Evolutionary conservation across 2,888 invertebrate species (phyloP), one percentile per base, ranked within the genome.

Genomic region (Drosophila parthenogenetica): DNA sequence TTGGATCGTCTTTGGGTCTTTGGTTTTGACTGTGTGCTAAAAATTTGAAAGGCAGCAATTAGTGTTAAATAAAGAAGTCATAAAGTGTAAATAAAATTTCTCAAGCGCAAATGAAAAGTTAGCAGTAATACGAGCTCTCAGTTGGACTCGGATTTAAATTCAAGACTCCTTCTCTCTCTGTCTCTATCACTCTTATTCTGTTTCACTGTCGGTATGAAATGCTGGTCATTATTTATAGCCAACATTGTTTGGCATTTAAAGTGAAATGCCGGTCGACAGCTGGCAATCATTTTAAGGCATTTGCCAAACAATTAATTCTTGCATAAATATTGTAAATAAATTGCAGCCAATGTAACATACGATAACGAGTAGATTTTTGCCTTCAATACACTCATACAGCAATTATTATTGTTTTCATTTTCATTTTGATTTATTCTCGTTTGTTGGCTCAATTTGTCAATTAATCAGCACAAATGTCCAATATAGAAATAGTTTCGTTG

Each of bases 31-130:
- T 45, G 40, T 49, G 40, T 54, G 60, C 46, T 25, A 19, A 45
- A 40, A 37, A 32, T 66, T 48, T 63, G 39, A 67, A 75, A 72
- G 67, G 69, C 87, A 84, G 79, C 87, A 83, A 83, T 83, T 83
- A 83, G 87, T 71, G 73, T 74, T 87, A 73, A 81, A 83, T 81
- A 83, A 84, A 87, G 83, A 85, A 87, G 73, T 83, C 79, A 85
- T 87, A 84, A 87, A 83, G 79, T 83, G 85, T 81, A 83, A 87
- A 85, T 85, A 87, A 79, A 68, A 78, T 79, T 76, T 70, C 67
- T 71, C 42, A 59, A 72, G 71, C 66, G 51, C 71, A 83, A 84
- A 78, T 84, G 73, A 69, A 77, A 82, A 72, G 69, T 76, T 73
- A 76, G 73, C 82, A 84, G 61, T 53, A 81, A 71, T 61, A 50